Base-by-base conservation (phyloP, 2,797 vertebrate genomes). In the Gobionotothen gibberifrons region DNA sequence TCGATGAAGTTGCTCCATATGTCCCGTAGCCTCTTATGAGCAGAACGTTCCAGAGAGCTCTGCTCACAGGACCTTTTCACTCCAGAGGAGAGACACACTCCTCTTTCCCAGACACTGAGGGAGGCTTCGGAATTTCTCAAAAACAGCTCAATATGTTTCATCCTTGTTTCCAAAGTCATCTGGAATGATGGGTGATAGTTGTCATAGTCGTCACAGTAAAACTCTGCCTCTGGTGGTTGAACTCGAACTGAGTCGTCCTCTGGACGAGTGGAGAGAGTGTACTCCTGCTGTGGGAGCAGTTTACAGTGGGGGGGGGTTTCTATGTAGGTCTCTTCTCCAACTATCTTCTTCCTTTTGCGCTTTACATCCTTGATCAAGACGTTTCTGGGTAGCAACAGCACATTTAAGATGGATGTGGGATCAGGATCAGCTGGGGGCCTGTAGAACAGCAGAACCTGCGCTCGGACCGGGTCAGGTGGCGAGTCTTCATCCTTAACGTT, bases 391-490 rank as follows among this genome's bases (percentile, higher is more conserved):
- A 78, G 52, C 57, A 75, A 0, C 57, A 86, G 21, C 44, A 86
- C 77, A 22, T 57, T 82, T 48, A 86, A 46, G 17, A 62, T 1
- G 16, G 44, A 69, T 16, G 2, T 7, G 0, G 1, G 19, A 14
- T 69, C 58, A 1, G 49, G 39, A 42, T 74, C 54, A n/a, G 1
- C 2, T 0, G 60, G 61, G 1, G 64, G 74, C 4, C 13, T 62
- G 74, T 72, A 79, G 81, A 83, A 86, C 11, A 83, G 62, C 81
- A 86, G 77, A 36, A 79, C 72, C 78, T 79, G 46, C 0, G 81
- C 81, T 43, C 5, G 49, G 66, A 83, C 64, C 26, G 26, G 78
- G 19, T 3, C 72, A 3, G 58, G 32, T 3, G 69, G 64, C 0
- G 72, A 60, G 40, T 67, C 59, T 52, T 66, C 66, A 3, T 76